Evolutionary conservation across 2,797 vertebrate genomes (phyloP).

Genomic region (Cyclura pinguis): DNA sequence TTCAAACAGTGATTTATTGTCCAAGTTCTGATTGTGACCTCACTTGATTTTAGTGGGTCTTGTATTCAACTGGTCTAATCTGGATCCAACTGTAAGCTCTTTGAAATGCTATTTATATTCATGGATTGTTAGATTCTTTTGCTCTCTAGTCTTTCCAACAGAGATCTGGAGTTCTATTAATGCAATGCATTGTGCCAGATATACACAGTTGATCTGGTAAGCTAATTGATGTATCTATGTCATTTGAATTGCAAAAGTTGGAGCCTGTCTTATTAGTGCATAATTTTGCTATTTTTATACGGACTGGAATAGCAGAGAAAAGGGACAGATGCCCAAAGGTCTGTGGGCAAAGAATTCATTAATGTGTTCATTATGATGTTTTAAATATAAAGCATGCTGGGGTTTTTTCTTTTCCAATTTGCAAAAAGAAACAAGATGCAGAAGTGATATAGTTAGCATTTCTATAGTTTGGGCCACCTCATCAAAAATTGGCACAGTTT

Average conservation of each 20-base stretch:
- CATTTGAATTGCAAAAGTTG: conserved; percentile 28
- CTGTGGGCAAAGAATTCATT: background rate
- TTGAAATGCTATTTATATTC: background rate
- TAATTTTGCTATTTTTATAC: conserved; percentile 1
- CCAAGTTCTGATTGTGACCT: too few relatives aligned
- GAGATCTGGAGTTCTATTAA: background rate
- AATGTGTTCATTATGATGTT: background rate
- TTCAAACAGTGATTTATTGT: too few relatives aligned
- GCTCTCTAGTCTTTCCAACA: background rate
- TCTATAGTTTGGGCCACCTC: background rate
- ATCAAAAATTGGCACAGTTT: background rate
- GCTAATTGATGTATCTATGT: conserved; percentile 5
- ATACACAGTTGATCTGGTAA: conserved; percentile 13
- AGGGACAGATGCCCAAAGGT: background rate
- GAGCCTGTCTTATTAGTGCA: background rate
- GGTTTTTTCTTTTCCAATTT: background rate
- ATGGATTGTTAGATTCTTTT: background rate
- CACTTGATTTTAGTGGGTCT: background rate
- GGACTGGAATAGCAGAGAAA: background rate
- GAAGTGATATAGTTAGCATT: background rate
- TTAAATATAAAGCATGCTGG: background rate
- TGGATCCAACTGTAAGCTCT: background rate
- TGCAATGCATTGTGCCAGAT: conserved; percentile 9
- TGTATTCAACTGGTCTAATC: background rate
- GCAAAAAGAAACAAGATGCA: background rate